Percentiles rank a stretch among this genome's conserved stretches.
These are phyloP conservation scores for Noctilio leporinus DNA, from an alignment of 2,113 vertebrate species.

Conservation along the genomic window DNA sequence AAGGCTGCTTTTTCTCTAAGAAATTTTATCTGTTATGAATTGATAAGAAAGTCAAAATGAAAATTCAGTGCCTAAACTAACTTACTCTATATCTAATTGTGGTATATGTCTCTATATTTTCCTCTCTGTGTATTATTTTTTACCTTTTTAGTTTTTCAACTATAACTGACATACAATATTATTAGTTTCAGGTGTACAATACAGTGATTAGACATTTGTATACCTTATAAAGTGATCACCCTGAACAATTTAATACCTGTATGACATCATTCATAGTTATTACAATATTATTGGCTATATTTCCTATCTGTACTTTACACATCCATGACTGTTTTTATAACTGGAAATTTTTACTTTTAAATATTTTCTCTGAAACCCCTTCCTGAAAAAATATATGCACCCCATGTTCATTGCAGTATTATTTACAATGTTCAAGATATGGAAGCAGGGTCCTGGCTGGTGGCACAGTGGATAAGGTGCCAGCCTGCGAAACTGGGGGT, in stretches of 20 bases:
- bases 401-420: not conserved
- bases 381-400: not conserved
- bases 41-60: not conserved
- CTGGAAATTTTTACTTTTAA: not conserved
- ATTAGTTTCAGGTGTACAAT: not conserved
- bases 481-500: no score
- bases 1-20: not conserved
- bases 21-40: not conserved
- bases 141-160: not conserved
- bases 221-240: not conserved
- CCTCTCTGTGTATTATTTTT: not conserved
- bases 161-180: not conserved
- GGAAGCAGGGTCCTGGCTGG: no score
- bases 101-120: not conserved
- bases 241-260: no score
- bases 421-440: not conserved
- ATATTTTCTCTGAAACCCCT: not conserved
- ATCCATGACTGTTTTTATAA: not conserved
- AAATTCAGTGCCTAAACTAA: not conserved
- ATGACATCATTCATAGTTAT: not conserved
- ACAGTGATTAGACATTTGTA: not conserved
- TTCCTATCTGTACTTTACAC: not conserved
- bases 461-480: no score
- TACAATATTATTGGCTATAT: not conserved
- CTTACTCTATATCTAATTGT: not conserved